Conservation (phyloP, 2,113 vertebrate species). For the Pachyramphus minor region DNA sequence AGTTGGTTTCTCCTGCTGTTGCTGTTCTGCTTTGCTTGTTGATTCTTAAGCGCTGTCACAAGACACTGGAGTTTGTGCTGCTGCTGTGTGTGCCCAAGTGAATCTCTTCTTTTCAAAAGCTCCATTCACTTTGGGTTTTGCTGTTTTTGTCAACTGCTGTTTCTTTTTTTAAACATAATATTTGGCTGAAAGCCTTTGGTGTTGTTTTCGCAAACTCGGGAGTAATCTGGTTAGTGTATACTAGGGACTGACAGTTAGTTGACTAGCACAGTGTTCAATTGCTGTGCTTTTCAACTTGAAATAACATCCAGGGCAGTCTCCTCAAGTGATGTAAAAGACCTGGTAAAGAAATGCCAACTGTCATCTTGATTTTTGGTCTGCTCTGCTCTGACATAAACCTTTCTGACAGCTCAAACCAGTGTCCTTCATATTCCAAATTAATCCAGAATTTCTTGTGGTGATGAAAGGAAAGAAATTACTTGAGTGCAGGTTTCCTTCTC, state of each 20-base stretch:
- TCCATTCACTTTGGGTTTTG: not conserved
- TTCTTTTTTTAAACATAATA: not conserved
- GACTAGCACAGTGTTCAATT: not conserved
- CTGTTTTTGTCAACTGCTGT: not conserved
- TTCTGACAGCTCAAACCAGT: slow-evolving; percentile 37
- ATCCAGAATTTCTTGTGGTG: slow-evolving; percentile 29
- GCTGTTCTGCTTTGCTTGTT: not conserved
- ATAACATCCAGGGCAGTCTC: not conserved
- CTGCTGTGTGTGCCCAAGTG: not conserved
- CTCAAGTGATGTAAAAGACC: slow-evolving; percentile 25
- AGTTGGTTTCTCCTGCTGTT: not conserved
- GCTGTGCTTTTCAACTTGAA: slow-evolving; percentile 25
- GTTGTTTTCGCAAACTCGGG: not conserved
- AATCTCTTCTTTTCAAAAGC: not conserved
- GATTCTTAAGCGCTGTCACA: not conserved
- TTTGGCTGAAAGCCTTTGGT: slow-evolving; percentile 17
- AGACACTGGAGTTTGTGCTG: not conserved
- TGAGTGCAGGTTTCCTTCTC: not conserved
- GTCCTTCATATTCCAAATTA: slow-evolving; percentile 49
- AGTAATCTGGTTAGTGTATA: not conserved
- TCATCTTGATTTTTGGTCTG: slow-evolving; percentile 47
- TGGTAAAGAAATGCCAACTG: slow-evolving; percentile 54
- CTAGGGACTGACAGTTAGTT: not conserved
- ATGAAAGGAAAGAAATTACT: slow-evolving; percentile 34
- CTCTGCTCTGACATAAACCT: slow-evolving; percentile 35